phyloP scores from a whole-genome alignment of 2,888 invertebrate species.

The Eutolmus rufibarbis region DNA sequence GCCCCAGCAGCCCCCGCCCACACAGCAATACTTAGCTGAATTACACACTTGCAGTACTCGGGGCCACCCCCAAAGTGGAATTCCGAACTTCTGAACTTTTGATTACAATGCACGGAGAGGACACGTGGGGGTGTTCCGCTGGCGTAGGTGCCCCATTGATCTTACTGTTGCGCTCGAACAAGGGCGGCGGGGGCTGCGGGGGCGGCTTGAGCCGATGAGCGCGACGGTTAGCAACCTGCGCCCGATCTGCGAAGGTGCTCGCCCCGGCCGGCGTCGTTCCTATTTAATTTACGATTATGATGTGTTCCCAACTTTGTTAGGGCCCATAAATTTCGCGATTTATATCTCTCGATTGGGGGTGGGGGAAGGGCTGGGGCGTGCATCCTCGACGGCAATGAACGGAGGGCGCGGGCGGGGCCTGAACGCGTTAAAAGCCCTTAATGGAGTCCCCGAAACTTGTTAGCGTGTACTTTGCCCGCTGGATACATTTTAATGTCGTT shows the following conservation, averaged over 20 bases:
- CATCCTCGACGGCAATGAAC: background rate
- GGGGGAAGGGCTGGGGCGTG: background rate
- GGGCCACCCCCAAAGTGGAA: background rate
- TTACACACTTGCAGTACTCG: background rate
- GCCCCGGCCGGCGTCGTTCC: background rate
- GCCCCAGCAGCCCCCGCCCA: background rate
- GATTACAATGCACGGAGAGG: background rate
- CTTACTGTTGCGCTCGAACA: background rate
- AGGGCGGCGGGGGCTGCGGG: background rate
- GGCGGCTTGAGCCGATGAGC: background rate
- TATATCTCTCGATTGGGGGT: background rate
- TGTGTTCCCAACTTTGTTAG: conserved; percentile 1
- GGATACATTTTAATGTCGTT: background rate
- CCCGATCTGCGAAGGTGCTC: background rate
- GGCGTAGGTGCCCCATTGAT: background rate
- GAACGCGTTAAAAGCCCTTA: background rate
- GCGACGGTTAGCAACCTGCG: background rate
- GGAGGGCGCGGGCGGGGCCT: background rate
- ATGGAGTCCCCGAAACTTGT: background rate
- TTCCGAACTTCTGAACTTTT: background rate
- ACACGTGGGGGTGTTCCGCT: background rate
- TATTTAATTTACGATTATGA: conserved; percentile 1
- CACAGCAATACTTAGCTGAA: background rate
- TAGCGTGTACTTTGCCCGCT: background rate
- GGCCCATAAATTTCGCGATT: conserved; percentile 3